Base-by-base conservation (phyloP, 2,888 invertebrate species). In the Xestobium rufovillosum region DNA sequence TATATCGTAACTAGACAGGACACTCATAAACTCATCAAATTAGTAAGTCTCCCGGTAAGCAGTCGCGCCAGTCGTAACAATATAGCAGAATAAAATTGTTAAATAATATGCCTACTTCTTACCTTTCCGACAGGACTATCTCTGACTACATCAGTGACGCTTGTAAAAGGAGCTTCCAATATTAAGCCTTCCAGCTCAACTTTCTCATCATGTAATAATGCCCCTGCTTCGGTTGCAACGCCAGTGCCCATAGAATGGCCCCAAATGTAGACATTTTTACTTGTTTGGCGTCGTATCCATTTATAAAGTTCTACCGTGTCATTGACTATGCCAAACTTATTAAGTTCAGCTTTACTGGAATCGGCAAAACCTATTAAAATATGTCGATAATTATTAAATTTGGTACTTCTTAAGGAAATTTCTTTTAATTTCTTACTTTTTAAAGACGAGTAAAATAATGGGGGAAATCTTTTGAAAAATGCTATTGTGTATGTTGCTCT, bases 81-180 rank as follows among this genome's bases (percentile, higher is more conserved):
- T n/a, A n/a, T n/a, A n/a, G 23, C 6, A 19, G 23, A 19, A 6
- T 19, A 19, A n/a, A 8, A 19, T 6, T 19, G 23, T 6, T 19
- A n/a, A n/a, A 19, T 19, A 6, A 19, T 6, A 19, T 19, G n/a
- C 23, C 13, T 36, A 25, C 6, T n/a, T 16, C 16, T 13, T 47
- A 59, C 57, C 43, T 52, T 50, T 25, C 52, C 38, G 15, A 53
- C 32, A 12, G 55, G 53, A 45, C 56, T 50, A 3, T 31, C 38
- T 27, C 49, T 43, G 49, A 61, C 52, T 11, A 58, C 56, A 38
- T 60, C 60, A 16, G 51, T 48, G 11, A 60, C 50, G 4, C 57
- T 54, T n/a, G 60, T 56, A 37, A 61, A 61, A 1, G 59, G 57
- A 1, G 57, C 43, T 45, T 61, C 61, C 30, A 61, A 40, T 28